Evolutionary conservation across 2,113 vertebrate species (phyloP).

Genomic region (Neotoma lepida): DNA sequence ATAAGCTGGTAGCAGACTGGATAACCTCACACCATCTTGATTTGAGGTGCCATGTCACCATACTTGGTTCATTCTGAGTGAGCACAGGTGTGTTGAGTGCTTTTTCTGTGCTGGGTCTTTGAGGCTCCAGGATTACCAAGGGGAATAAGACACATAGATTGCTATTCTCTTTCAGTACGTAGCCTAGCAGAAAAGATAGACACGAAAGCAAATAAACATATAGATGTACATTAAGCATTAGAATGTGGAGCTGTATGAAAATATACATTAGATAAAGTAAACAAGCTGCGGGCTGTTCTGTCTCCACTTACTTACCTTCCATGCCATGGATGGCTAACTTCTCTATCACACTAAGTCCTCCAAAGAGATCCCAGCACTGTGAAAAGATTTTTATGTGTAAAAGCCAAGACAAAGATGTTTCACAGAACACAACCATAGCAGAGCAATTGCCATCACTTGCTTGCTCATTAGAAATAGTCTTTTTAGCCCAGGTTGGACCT

Average conservation of each 20-base stretch:
- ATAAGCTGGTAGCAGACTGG: neutral
- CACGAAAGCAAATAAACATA: neutral
- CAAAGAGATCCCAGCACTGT: neutral
- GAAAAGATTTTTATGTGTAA: neutral
- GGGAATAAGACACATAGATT: neutral
- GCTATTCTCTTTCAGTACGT: neutral
- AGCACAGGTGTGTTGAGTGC: neutral
- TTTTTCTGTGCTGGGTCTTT: neutral
- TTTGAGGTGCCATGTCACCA: fast-evolving
- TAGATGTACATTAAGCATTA: neutral
- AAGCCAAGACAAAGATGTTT: neutral
- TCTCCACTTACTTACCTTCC: neutral
- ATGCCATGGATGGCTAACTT: neutral
- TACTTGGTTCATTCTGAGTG: neutral
- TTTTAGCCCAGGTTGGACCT: neutral
- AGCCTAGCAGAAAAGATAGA: neutral
- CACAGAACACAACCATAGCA: fast-evolving
- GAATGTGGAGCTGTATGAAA: neutral
- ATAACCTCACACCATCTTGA: too few species aligned
- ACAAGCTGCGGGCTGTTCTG: neutral
- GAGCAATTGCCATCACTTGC: too few species aligned
- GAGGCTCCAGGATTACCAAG: neutral
- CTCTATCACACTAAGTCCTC: neutral
- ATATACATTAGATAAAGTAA: neutral
- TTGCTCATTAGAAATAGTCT: neutral